Conservation (phyloP, 2,113 vertebrate species). For the Sinocyclocheilus maitianheensis region DNA sequence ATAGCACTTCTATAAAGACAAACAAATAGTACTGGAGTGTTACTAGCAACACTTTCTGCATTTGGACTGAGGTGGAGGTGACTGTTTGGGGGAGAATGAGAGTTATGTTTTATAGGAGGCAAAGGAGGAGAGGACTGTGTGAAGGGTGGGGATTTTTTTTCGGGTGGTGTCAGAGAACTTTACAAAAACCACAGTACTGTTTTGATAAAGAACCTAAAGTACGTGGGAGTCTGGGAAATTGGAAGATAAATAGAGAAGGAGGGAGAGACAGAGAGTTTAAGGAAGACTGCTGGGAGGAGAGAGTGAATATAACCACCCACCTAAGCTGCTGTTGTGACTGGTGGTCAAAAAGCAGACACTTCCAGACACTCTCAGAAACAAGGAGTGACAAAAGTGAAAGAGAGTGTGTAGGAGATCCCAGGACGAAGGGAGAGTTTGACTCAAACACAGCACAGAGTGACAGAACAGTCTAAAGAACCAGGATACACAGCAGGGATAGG, state of each 20-base stretch:
- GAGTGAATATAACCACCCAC: constrained; percentile 79
- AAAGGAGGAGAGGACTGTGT: constrained; percentile 35
- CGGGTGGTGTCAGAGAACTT: constrained; percentile 57
- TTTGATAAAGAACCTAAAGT: constrained; percentile 69
- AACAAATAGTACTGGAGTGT: constrained; percentile 1
- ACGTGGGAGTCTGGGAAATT: constrained; percentile 21
- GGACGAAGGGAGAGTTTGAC: constrained; percentile 49
- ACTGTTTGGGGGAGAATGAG: background rate
- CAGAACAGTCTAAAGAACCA: constrained; percentile 56
- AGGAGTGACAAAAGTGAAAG: constrained; percentile 60
- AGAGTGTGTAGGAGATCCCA: constrained; percentile 56
- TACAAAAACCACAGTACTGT: constrained; percentile 61
- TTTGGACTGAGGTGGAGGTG: background rate
- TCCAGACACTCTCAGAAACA: constrained; percentile 71
- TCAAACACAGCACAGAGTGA: constrained; percentile 25
- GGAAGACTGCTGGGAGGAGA: constrained; percentile 61
- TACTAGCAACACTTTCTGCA: constrained; percentile 27
- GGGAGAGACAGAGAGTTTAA: constrained; percentile 58
- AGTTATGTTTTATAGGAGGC: constrained; percentile 48
- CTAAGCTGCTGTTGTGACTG: constrained; percentile 66
- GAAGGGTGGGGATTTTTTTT: constrained; percentile 47
- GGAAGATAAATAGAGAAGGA: constrained; percentile 34
- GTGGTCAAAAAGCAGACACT: constrained; percentile 74
- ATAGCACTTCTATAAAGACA: constrained; percentile 30
- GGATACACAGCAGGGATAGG: constrained; percentile 57